These are phyloP conservation scores for Pseudobourletiella spinata DNA, from an alignment of 1,140 invertebrate genomes.

Conservation along the genomic window DNA sequence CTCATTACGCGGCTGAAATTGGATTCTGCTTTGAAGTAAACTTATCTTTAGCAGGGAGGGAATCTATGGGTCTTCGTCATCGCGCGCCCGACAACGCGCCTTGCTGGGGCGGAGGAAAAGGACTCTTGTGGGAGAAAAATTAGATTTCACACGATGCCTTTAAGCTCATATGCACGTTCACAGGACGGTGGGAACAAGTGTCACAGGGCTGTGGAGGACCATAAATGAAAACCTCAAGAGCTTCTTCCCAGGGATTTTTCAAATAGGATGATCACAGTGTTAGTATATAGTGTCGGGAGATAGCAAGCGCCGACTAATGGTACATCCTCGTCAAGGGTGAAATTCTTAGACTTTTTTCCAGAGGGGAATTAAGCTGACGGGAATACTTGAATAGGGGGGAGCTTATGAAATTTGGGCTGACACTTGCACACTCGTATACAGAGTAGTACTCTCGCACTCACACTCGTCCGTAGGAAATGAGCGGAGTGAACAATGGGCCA, in stretches of 20 bases:
- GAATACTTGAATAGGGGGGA: no score
- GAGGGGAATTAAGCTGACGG: neutral
- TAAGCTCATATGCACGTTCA: neutral
- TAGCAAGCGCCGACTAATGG: neutral
- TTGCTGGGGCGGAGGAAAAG: no score
- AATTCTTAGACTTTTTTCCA: slow-evolving; percentile 1
- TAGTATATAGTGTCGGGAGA: neutral
- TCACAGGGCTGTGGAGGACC: neutral
- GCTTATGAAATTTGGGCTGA: neutral
- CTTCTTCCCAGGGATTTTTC: neutral
- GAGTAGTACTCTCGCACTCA: neutral
- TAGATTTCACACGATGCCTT: neutral
- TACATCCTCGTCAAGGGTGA: no score
- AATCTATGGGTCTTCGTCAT: neutral
- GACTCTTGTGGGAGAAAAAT: no score
- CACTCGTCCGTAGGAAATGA: neutral
- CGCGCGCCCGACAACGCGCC: no score
- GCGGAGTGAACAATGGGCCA: no score
- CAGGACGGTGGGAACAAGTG: neutral
- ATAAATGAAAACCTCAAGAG: slow-evolving; percentile 2
- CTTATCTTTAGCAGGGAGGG: neutral
- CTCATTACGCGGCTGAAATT: slow-evolving; percentile 1
- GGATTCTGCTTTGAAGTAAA: neutral
- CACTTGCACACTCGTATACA: neutral
- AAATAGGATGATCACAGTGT: no score